phyloP scores from a whole-genome alignment of 2,888 invertebrate species.

The Melanargia galathea region DNA sequence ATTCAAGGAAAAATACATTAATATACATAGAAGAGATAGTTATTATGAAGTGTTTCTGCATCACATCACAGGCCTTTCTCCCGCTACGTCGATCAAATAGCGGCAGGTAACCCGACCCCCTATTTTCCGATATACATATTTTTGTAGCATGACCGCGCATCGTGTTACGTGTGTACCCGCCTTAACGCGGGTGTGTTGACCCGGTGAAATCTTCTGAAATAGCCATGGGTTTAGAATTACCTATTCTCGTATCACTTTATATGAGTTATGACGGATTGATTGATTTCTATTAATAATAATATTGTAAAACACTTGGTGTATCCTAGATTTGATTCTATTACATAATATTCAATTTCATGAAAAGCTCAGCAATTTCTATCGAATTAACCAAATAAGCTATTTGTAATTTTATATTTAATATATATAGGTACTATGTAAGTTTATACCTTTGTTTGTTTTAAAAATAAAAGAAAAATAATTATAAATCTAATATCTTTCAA shows the following conservation, averaged over 20 bases:
- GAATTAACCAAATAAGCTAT: too few relatives aligned
- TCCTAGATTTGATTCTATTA: too few relatives aligned
- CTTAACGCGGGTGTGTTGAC: constrained; percentile 36
- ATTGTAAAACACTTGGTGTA: too few relatives aligned
- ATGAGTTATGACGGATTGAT: not conserved
- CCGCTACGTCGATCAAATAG: constrained; percentile 8
- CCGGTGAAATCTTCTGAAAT: constrained; percentile 27
- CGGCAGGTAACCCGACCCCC: constrained; percentile 7
- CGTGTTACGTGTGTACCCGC: constrained; percentile 31
- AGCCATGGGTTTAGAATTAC: constrained; percentile 9
- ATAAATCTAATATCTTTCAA: too few relatives aligned
- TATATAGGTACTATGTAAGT: too few relatives aligned
- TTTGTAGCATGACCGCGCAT: constrained; percentile 18
- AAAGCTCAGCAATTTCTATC: too few relatives aligned
- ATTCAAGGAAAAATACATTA: too few relatives aligned
- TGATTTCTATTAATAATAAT: not conserved
- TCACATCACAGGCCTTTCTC: constrained; percentile 13
- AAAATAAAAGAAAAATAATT: too few relatives aligned
- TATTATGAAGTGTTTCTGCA: not conserved
- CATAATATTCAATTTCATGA: too few relatives aligned
- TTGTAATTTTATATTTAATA: too few relatives aligned
- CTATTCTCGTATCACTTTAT: constrained; percentile 5
- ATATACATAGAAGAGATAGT: too few relatives aligned
- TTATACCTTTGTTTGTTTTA: too few relatives aligned
- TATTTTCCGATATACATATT: constrained; percentile 11